Evolutionary conservation across 1,140 invertebrate species (phyloP).

Genomic region (Lysiphlebus fabarum): DNA sequence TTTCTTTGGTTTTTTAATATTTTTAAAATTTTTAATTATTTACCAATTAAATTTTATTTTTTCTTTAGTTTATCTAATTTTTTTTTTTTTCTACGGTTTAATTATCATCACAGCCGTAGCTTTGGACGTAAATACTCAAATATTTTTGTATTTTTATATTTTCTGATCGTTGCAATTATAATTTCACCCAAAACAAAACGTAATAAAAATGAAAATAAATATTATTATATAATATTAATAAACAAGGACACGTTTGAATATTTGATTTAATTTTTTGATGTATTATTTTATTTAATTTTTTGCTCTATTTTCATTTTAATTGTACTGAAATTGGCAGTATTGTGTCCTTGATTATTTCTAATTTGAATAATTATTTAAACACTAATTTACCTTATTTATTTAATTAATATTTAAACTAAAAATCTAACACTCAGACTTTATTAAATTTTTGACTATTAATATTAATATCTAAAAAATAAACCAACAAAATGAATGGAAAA

Average conservation of each 20-base stretch:
- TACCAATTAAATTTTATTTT: neutral
- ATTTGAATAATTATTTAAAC: too few relatives aligned
- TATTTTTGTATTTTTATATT: conserved; percentile 47
- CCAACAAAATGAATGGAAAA: too few relatives aligned
- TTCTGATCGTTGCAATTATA: conserved; percentile 45
- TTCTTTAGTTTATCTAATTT: neutral
- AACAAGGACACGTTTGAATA: neutral
- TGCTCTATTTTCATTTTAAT: too few relatives aligned
- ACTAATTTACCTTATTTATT: too few relatives aligned
- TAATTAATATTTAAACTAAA: too few relatives aligned
- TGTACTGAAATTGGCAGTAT: too few relatives aligned
- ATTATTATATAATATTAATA: too few relatives aligned
- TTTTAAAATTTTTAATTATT: conserved; percentile 16
- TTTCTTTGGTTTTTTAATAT: conserved; percentile 24
- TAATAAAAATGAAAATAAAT: neutral
- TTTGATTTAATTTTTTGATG: neutral
- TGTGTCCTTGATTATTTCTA: too few relatives aligned
- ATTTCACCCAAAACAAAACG: conserved; percentile 30
- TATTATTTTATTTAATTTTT: too few relatives aligned
- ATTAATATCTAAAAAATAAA: too few relatives aligned
- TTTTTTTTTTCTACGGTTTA: conserved; percentile 37
- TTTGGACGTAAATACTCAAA: conserved; percentile 50
- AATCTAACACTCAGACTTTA: too few relatives aligned
- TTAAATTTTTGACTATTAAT: too few relatives aligned
- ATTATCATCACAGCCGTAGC: conserved; percentile 55